Percentiles rank a stretch among this genome's conserved stretches.
phyloP scores from a whole-genome alignment of 2,888 invertebrate species.

The Candidula unifasciata region DNA sequence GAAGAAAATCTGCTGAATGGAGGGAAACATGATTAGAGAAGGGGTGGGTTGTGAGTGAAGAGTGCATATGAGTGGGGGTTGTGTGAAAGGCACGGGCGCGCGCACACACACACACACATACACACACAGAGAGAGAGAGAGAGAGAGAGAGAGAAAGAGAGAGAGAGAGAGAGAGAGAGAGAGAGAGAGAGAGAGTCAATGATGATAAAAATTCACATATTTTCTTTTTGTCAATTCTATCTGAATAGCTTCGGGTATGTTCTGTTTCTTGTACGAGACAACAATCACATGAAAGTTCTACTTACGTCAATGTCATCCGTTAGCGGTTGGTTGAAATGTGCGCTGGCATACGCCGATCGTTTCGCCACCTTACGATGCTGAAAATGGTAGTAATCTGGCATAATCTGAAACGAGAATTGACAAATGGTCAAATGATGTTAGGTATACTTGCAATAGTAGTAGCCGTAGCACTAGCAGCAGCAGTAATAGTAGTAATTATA shows the following conservation, averaged over 20 bases:
- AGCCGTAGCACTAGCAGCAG: background rate
- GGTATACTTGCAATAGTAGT: background rate
- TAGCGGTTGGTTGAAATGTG: slow-evolving; percentile 85
- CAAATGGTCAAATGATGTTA: background rate
- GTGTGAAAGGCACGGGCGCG: too few species aligned
- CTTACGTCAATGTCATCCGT: slow-evolving; percentile 86
- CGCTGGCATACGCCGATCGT: slow-evolving; percentile 86
- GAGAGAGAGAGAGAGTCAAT: background rate
- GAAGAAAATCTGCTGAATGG: background rate
- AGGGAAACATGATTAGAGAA: background rate
- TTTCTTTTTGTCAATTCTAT: background rate
- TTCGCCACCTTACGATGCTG: slow-evolving; percentile 88
- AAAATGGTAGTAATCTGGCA: slow-evolving; percentile 91
- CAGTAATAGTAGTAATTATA: background rate
- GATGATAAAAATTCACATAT: too few species aligned
- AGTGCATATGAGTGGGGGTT: background rate
- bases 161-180: background rate
- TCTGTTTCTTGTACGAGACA: too few species aligned
- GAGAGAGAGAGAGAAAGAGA: background rate
- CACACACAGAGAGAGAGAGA: background rate
- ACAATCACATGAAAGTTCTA: background rate
- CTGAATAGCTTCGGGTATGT: background rate
- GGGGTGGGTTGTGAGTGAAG: background rate
- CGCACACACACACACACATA: too few species aligned
- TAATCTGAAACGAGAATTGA: slow-evolving; percentile 85